Evolutionary conservation across 2,113 vertebrate genomes (phyloP), one percentile per base, ranked within the genome.

Genomic region (Protobothrops mucrosquamatus): DNA sequence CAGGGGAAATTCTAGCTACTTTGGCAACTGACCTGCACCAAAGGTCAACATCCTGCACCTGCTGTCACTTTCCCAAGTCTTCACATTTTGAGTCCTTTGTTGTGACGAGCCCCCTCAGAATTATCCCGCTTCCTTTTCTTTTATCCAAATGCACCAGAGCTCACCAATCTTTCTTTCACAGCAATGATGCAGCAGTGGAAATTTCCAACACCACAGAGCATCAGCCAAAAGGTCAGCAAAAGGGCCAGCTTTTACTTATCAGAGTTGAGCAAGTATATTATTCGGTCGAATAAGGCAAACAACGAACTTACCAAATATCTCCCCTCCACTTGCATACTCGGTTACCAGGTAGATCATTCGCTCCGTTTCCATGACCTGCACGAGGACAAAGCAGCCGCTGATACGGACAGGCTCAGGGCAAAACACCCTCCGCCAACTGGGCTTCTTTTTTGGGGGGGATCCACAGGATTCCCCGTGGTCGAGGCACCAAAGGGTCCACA

Each of bases 291-390:
- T 94, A 96, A 96, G 22, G 94, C 93, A 95, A 11, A 94, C 93
- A 96, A 94, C 9, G 93, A 93, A 97, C 99, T 99, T 96, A 99
- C 99, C 99, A 94, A 99, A 99, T 97, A 99, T 99, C 94, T 99
- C 99, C 95, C 99, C 99, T 96, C 99, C 99, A 0, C 99, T 99
- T n/a, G 99, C 99, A 24, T 99, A 99, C 96, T 99, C 99, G 2
- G 99, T 99, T 95, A 99, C 99, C 93, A 99, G 98, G 97, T 99
- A 99, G 97, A 99, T 99, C 98, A 99, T 99, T 96, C 99, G 95
- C 94, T 99, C 99, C 0, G 99, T 99, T 97, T 99, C 99, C 99
- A 99, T 99, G 94, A 99, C 99, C 99, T 99, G 96, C 24, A 4
- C 96, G 97, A 97, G 96, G 96, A 95, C 97, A 96, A 74, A 94